A percentile compares a stretch with the other conserved stretches of the same genome.
phyloP scores from a whole-genome alignment of 1,140 invertebrate genomes.

The Lysiphlebus fabarum region DNA sequence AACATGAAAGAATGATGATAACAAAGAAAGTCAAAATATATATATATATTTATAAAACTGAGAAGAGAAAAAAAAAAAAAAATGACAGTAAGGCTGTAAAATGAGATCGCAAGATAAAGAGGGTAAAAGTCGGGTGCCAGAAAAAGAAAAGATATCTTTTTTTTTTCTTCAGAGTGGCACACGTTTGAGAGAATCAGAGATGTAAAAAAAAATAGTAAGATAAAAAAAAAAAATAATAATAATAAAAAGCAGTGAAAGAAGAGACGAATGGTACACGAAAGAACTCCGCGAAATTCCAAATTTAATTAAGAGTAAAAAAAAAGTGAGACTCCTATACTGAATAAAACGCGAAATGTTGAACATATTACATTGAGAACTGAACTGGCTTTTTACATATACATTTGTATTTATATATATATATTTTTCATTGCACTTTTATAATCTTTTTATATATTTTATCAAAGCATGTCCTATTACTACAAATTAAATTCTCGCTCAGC shows the following conservation, averaged over 20 bases:
- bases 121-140: constrained; percentile 9
- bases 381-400: constrained; percentile 1
- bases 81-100: constrained; percentile 11
- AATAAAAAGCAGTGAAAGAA: constrained; percentile 14
- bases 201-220: constrained; percentile 4
- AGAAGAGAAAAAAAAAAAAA: background rate
- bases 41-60: too few relatives aligned
- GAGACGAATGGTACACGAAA: constrained; percentile 27
- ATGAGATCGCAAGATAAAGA: constrained; percentile 19
- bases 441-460: constrained; percentile 35
- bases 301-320: constrained; percentile 42
- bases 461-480: constrained; percentile 36
- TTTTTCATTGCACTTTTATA: constrained; percentile 32
- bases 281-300: constrained; percentile 42
- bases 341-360: constrained; percentile 19
- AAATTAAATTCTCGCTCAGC: constrained; percentile 41
- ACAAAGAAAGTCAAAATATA: too few relatives aligned
- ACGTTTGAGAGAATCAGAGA: constrained; percentile 2
- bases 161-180: constrained; percentile 18
- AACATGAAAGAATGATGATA: background rate
- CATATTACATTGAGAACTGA: constrained; percentile 8
- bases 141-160: constrained; percentile 30
- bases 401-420: constrained; percentile 1
- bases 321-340: constrained; percentile 25
- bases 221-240: background rate